Evolutionary conservation across 2,113 vertebrate genomes (phyloP).

Genomic region (Microtus richardsoni): DNA sequence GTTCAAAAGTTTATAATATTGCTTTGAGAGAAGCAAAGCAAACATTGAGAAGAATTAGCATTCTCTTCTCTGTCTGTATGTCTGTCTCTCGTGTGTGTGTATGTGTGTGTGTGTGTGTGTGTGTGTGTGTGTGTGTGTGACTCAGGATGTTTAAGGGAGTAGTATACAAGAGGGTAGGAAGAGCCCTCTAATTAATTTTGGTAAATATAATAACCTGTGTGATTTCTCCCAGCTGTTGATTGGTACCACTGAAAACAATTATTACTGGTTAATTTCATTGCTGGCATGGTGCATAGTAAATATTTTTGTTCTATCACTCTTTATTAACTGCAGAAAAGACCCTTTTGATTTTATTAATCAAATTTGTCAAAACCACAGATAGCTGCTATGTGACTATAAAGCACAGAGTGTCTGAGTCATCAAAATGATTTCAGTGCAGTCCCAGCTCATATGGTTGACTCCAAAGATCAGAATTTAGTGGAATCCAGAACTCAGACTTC

Average conservation of each 20-base stretch:
- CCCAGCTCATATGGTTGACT: background rate
- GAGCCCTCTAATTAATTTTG: slow-evolving; percentile 65
- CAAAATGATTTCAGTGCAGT: slow-evolving; percentile 37
- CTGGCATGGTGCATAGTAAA: slow-evolving; percentile 74
- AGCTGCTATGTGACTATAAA: slow-evolving; percentile 27
- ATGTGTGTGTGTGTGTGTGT: background rate
- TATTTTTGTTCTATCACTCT: slow-evolving; percentile 72
- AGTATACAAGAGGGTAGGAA: slow-evolving; percentile 57
- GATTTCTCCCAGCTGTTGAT: slow-evolving; percentile 70
- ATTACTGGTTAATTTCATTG: slow-evolving; percentile 79
- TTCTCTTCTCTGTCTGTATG: background rate
- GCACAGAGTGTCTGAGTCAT: background rate
- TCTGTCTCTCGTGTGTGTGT: background rate
- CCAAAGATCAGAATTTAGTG: background rate
- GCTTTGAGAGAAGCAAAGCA: slow-evolving; percentile 56
- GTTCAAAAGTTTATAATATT: slow-evolving; percentile 57
- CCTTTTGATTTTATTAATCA: slow-evolving; percentile 69
- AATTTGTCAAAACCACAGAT: slow-evolving; percentile 68
- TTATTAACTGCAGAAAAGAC: slow-evolving; percentile 72
- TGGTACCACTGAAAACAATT: slow-evolving; percentile 74
- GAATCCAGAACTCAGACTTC: background rate
- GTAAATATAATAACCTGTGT: slow-evolving; percentile 75
- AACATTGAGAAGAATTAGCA: slow-evolving; percentile 62
- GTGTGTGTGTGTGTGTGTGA: background rate
- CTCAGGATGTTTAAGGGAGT: background rate